phyloP scores from a whole-genome alignment of 2,113 vertebrate species.

The Oryzias javanicus region DNA sequence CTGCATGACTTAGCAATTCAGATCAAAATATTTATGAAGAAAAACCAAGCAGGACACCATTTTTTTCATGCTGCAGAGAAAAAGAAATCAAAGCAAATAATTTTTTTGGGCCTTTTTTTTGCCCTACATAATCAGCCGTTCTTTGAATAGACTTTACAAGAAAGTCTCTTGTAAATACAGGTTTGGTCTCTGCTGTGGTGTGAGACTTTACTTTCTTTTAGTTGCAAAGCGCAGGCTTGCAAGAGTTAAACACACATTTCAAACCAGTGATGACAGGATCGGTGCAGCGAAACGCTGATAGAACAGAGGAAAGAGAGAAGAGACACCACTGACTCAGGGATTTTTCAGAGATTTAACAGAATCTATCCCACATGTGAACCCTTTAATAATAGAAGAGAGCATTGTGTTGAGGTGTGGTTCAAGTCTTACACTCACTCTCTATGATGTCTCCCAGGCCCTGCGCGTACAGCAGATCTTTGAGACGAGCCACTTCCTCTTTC shows the following conservation, averaged over 20 bases:
- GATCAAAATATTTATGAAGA: constrained; percentile 16
- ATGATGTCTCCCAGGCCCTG: constrained; percentile 98
- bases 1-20: constrained; percentile 6
- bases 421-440: constrained; percentile 84
- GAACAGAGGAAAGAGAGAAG: constrained; percentile 66
- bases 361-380: too few relatives aligned
- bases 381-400: too few relatives aligned
- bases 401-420: too few relatives aligned
- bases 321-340: constrained; percentile 29
- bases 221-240: constrained; percentile 69
- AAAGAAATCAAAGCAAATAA: neutral
- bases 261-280: constrained; percentile 71
- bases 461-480: constrained; percentile 89
- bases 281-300: constrained; percentile 72
- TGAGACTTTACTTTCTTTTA: constrained; percentile 42
- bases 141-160: neutral
- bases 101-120: neutral
- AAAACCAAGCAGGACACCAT: constrained; percentile 46
- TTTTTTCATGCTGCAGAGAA: constrained; percentile 19
- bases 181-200: constrained; percentile 61
- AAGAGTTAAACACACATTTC: constrained; percentile 79
- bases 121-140: neutral
- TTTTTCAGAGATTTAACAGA: neutral
- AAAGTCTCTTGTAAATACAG: constrained; percentile 8
- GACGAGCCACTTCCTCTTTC: constrained; percentile 95